These are phyloP conservation scores for Gnatocerus cornutus DNA, from an alignment of 2,888 invertebrate genomes.

Conservation along the genomic window DNA sequence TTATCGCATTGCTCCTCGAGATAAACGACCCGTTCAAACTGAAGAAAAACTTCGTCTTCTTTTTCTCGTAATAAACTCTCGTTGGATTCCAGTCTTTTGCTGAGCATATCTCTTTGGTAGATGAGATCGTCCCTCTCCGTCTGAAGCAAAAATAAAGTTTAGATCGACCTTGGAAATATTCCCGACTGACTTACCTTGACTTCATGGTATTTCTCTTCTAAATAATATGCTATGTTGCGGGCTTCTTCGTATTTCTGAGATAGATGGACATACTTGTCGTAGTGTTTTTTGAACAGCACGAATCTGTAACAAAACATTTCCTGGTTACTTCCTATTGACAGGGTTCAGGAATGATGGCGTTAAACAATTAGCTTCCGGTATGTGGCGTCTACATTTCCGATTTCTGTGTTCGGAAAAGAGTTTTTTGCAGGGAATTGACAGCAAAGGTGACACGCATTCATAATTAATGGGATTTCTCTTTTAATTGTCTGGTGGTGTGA, in stretches of 20 bases:
- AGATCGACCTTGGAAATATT: constrained; percentile 21
- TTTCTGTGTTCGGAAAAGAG: too few species aligned
- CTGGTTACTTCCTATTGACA: constrained; percentile 4
- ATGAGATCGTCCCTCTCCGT: constrained; percentile 75
- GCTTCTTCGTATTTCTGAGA: constrained; percentile 78
- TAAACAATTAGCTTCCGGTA: constrained; percentile 30
- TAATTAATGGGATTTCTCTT: too few species aligned
- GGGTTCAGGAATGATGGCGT: constrained; percentile 1
- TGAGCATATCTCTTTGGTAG: constrained; percentile 72
- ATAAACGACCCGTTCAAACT: constrained; percentile 75
- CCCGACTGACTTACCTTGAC: constrained; percentile 72
- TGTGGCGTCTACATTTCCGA: too few species aligned
- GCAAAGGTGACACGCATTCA: too few species aligned
- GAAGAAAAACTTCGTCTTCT: constrained; percentile 77
- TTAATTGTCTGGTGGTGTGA: too few species aligned
- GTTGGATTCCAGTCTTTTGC: constrained; percentile 73
- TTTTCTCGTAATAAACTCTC: constrained; percentile 75
- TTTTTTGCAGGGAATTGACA: too few species aligned
- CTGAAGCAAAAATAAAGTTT: constrained; percentile 63
- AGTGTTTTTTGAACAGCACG: constrained; percentile 77
- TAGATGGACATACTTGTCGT: constrained; percentile 76
- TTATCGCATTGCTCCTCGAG: constrained; percentile 76
- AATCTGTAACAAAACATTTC: constrained; percentile 70
- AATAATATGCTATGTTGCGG: constrained; percentile 76
- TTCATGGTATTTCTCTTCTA: constrained; percentile 79